Conservation (phyloP, 2,113 vertebrate species). For the Cercopithecus mona region DNA sequence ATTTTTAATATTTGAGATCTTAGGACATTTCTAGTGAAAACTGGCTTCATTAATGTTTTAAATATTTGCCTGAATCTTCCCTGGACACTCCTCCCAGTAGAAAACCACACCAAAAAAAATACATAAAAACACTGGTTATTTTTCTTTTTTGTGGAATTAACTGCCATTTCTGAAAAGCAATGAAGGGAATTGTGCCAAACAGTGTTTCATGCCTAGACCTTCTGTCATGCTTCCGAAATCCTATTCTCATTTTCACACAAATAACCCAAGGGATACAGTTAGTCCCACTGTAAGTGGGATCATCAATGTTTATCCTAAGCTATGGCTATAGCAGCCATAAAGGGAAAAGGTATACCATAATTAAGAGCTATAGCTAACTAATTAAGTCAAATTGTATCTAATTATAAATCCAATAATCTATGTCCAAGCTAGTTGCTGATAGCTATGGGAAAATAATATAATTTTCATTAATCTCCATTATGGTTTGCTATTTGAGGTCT, state of each 20-base stretch:
- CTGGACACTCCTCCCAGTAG: background rate
- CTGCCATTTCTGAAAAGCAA: conserved; percentile 42
- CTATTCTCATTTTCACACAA: conserved; percentile 72
- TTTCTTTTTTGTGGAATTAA: background rate
- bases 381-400: conserved; percentile 79
- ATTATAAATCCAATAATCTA: conserved; percentile 73
- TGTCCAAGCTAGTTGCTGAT: conserved; percentile 72
- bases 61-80: background rate
- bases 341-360: conserved; percentile 68
- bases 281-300: conserved; percentile 51
- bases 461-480: conserved; percentile 70
- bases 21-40: background rate
- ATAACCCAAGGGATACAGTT: conserved; percentile 75
- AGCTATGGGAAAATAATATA: conserved; percentile 66
- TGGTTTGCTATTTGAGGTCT: conserved; percentile 49
- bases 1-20: conserved; percentile 16
- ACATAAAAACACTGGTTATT: background rate
- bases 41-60: background rate
- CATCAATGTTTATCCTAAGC: conserved; percentile 66
- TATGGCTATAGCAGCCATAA: conserved; percentile 72
- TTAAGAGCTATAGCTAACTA: conserved; percentile 79
- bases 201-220: conserved; percentile 51
- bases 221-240: conserved; percentile 71
- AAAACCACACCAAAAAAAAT: conserved; percentile 17
- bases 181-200: conserved; percentile 43